Conservation (phyloP, 2,797 vertebrate genomes). For the Allobates femoralis region DNA sequence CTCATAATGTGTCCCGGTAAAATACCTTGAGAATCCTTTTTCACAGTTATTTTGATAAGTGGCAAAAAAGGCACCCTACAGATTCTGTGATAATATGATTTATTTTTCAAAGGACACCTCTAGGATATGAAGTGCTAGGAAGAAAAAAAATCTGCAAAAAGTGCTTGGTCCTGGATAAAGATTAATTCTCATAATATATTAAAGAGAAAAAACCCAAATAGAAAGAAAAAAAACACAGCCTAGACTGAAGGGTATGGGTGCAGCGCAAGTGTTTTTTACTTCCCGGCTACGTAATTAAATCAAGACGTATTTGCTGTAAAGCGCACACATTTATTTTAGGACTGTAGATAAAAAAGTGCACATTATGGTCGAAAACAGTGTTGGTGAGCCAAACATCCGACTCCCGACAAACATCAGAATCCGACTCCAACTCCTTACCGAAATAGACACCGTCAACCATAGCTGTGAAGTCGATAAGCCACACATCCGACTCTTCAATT, state of each 20-base stretch:
- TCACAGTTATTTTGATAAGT: constrained; percentile 65
- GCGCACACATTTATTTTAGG: not conserved
- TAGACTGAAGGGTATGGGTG: not conserved
- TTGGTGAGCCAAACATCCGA: no score
- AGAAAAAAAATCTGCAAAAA: constrained; percentile 47
- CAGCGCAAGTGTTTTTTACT: not conserved
- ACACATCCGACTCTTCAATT: no score
- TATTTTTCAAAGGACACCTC: constrained; percentile 62
- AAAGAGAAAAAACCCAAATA: not conserved
- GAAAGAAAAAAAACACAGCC: not conserved
- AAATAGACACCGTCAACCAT: no score
- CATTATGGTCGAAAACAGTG: no score
- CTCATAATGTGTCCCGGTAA: constrained; percentile 57
- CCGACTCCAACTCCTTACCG: no score
- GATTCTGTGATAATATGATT: constrained; percentile 64
- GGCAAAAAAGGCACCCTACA: constrained; percentile 62
- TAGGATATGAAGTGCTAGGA: constrained; percentile 59
- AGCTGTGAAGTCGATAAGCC: no score
- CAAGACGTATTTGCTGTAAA: not conserved
- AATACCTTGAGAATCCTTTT: constrained; percentile 64
- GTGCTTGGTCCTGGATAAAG: constrained; percentile 37
- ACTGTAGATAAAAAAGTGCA: not conserved
- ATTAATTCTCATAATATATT: constrained; percentile 39
- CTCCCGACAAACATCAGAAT: no score
- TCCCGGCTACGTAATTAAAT: not conserved